Conservation (phyloP, 2,888 invertebrate species). For the Cordilura impudica region DNA sequence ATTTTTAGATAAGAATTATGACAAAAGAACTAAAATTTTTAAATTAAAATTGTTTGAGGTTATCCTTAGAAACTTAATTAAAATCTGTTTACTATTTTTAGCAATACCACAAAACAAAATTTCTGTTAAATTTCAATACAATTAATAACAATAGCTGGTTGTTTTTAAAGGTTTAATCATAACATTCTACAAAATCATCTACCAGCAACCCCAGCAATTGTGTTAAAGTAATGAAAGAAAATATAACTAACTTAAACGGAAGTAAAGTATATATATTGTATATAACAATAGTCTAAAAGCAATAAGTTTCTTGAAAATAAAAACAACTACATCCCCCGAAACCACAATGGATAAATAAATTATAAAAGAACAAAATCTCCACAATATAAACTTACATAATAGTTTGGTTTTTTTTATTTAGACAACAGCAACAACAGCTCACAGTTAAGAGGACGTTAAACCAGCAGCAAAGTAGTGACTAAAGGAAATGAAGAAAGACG, state of each 20-base stretch:
- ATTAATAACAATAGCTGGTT: not conserved
- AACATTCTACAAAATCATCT: not conserved
- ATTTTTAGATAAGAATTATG: no score
- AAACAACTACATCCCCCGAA: conserved; percentile 4
- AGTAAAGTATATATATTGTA: conserved; percentile 4
- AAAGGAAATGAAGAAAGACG: not conserved
- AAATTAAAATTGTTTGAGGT: no score
- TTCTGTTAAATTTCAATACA: not conserved
- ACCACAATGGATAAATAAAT: conserved; percentile 8
- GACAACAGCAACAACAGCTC: not conserved
- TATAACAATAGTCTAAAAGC: conserved; percentile 40
- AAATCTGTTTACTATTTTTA: not conserved
- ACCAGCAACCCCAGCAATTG: conserved; percentile 13
- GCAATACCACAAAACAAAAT: not conserved
- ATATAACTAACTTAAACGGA: conserved; percentile 35
- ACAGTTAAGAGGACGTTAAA: conserved; percentile 25
- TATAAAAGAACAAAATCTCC: not conserved
- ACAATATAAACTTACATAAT: no score
- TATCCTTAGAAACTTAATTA: not conserved
- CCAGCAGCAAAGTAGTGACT: not conserved
- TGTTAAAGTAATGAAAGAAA: conserved; percentile 33
- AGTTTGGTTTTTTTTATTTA: not conserved
- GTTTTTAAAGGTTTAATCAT: not conserved
- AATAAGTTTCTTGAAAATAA: conserved; percentile 16
- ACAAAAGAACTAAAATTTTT: not conserved